Conservation (phyloP, 2,888 invertebrate species). For the Hesperia comma region DNA sequence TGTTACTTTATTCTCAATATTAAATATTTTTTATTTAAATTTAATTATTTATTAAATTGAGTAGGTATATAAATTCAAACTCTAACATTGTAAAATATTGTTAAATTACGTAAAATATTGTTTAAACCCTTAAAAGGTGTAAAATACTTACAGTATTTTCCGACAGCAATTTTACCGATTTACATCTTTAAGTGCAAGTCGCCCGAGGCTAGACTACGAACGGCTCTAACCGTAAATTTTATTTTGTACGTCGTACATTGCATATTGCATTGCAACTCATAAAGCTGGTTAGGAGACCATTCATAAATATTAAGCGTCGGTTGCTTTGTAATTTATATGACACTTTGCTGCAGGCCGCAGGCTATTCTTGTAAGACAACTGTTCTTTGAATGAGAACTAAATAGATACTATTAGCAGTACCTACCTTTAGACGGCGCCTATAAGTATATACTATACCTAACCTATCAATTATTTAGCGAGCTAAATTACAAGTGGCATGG, state of each 20-base stretch:
- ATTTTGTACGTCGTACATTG: neutral
- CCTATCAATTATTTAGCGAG: too few relatives aligned
- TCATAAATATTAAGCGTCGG: constrained; percentile 16
- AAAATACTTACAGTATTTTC: too few relatives aligned
- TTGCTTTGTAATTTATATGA: constrained; percentile 2
- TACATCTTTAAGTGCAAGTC: neutral
- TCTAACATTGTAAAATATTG: too few relatives aligned
- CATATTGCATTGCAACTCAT: constrained; percentile 8
- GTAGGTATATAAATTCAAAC: too few relatives aligned
- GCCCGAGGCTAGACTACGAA: neutral
- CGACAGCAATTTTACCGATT: neutral
- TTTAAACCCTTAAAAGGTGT: too few relatives aligned
- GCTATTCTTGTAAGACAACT: constrained; percentile 11
- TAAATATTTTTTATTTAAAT: too few relatives aligned
- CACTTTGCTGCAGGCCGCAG: neutral
- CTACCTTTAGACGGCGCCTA: too few relatives aligned
- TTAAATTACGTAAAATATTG: too few relatives aligned
- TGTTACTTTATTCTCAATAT: too few relatives aligned
- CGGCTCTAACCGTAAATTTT: constrained; percentile 5
- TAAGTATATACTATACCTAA: too few relatives aligned
- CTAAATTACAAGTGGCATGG: too few relatives aligned
- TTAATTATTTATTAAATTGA: too few relatives aligned
- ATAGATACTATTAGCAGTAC: neutral
- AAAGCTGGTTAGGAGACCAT: constrained; percentile 13
- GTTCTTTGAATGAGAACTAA: neutral